Base-by-base conservation (phyloP, 2,113 vertebrate genomes). In the Plecotus auritus region DNA sequence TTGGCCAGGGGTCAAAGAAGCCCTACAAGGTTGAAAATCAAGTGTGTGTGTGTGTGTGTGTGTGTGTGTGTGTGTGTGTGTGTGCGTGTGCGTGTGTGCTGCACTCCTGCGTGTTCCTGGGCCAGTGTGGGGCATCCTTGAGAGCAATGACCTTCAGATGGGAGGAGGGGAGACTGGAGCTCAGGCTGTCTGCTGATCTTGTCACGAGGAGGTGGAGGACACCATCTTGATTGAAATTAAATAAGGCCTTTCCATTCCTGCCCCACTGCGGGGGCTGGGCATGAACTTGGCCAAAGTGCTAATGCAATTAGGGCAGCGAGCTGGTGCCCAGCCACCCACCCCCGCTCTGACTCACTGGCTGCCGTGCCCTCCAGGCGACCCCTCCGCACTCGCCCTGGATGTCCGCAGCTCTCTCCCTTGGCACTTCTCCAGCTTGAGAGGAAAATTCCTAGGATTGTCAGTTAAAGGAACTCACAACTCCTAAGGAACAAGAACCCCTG, bases 361-460 rank as follows among this genome's bases (percentile, higher is more conserved):
- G 9, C 18, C 16, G 17, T 66, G 69, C 51, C 94, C 88, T 96
- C 91, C 49, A 85, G 35, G 12, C 81, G 95, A 96, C 93, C 35
- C 83, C 49, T 45, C 0, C 2, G 22, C 10, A 2, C 61, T 45
- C 76, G 40, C 59, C 69, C 80, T 26, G 9, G 5, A 17, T 54
- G 90, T 51, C 87, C 4, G 2, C 42, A 35, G 91, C 82, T 90
- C 59, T 90, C 37, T 82, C 45, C 30, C 70, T 82, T 80, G 94
- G 90, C 77, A 26, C 47, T 78, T 88, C 11, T 28, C 95, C 92
- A 96, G 32, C 54, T n/a, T 0, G 3, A 96, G 56, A 90, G 96
- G 96, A 97, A 97, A 97, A 97, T 97, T 95, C 88, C 96, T 85
- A 16, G 26, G 47, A 49, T 56, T 47, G 61, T 56, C 47, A 61